These are phyloP conservation scores for Rousettus madagascariensis DNA, from an alignment of 2,797 vertebrate genomes.

Conservation along the genomic window DNA sequence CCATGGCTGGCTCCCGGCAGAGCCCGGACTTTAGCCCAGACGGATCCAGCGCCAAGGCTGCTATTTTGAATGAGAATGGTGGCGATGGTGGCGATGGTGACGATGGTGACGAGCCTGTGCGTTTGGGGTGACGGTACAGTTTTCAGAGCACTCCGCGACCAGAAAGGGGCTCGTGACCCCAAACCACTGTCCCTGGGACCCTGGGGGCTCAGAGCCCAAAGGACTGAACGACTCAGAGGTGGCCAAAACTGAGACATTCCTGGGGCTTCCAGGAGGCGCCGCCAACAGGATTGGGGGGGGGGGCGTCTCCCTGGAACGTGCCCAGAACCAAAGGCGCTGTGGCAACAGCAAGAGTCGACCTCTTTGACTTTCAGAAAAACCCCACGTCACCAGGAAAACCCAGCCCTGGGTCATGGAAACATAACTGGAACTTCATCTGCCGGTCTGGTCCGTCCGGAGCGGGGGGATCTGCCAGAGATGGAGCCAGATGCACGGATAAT, in stretches of 20 bases:
- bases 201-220: not conserved
- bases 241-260: too few species aligned
- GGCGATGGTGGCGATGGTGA: too few species aligned
- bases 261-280: not conserved
- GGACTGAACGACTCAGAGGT: accelerated
- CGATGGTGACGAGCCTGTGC: not conserved
- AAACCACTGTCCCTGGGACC: not conserved
- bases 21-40: not conserved
- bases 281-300: not conserved
- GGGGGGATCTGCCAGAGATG: not conserved
- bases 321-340: accelerated
- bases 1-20: not conserved
- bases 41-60: not conserved
- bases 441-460: not conserved
- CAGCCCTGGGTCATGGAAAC: not conserved
- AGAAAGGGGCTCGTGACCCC: not conserved
- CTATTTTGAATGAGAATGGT: not conserved
- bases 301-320: too few species aligned
- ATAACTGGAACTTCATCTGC: not conserved
- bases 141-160: not conserved
- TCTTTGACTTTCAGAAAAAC: not conserved
- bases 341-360: not conserved
- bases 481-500: constrained; percentile 33
- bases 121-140: not conserved
- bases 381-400: not conserved